Conservation (phyloP, 2,113 vertebrate species). For the Ictidomys tridecemlineatus region DNA sequence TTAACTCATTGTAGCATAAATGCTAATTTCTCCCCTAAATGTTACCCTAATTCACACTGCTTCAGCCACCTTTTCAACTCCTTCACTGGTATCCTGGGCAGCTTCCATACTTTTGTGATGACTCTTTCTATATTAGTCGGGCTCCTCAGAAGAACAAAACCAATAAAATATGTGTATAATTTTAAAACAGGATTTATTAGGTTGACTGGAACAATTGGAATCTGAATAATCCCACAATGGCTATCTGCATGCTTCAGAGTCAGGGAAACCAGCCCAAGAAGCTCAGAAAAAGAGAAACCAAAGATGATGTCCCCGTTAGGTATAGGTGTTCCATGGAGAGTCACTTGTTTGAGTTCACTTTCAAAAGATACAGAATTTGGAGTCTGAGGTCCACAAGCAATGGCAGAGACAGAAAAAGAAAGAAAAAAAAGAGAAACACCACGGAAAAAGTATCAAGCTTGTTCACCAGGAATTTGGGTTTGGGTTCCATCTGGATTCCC, state of each 20-base stretch:
- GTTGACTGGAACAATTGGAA: neutral
- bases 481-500: neutral
- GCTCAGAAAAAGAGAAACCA: neutral
- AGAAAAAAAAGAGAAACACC: neutral
- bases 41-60: neutral
- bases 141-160: neutral
- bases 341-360: neutral
- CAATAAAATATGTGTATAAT: neutral
- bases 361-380: neutral
- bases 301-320: neutral
- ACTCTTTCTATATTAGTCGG: neutral
- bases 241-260: neutral
- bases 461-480: too few species aligned
- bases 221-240: neutral
- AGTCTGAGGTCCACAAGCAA: neutral
- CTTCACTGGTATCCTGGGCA: neutral
- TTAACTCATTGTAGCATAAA: neutral
- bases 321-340: too few species aligned
- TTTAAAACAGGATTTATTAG: neutral
- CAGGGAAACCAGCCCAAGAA: neutral
- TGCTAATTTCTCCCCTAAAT: neutral
- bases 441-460: neutral
- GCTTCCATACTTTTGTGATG: neutral
- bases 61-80: neutral
- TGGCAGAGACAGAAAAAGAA: too few species aligned